Percentiles rank a stretch among this genome's conserved stretches.
Conservation (phyloP, 1,140 invertebrate species). For the Tetraneura akinire region DNA sequence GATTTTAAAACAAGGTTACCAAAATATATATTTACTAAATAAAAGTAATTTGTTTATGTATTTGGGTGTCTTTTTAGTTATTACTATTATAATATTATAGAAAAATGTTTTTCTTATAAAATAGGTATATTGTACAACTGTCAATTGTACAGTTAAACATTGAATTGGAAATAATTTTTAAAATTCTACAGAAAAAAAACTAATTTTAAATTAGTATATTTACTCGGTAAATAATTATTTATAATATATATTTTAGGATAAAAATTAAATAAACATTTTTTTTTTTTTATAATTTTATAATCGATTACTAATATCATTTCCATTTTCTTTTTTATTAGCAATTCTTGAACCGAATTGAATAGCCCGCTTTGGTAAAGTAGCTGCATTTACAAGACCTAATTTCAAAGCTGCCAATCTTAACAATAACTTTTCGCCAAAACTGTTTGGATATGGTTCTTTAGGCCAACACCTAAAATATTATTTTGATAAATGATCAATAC, state of each 20-base stretch:
- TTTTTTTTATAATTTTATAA: constrained; percentile 54
- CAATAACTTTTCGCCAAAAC: constrained; percentile 92
- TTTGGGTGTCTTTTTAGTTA: too few relatives aligned
- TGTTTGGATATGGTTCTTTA: constrained; percentile 60
- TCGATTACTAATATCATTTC: constrained; percentile 69
- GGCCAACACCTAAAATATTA: constrained; percentile 44
- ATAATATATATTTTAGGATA: neutral
- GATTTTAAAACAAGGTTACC: too few relatives aligned
- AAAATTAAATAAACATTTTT: constrained; percentile 5
- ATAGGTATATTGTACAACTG: too few relatives aligned
- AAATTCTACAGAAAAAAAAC: neutral
- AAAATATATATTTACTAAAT: too few relatives aligned
- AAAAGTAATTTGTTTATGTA: too few relatives aligned
- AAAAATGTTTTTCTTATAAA: too few relatives aligned
- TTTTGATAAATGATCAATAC: neutral
- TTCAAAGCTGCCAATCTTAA: constrained; percentile 76
- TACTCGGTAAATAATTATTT: neutral
- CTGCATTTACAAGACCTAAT: constrained; percentile 70
- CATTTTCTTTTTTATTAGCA: constrained; percentile 90
- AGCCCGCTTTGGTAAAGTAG: constrained; percentile 82
- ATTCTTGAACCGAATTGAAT: constrained; percentile 98
- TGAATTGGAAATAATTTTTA: too few relatives aligned
- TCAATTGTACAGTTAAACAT: too few relatives aligned
- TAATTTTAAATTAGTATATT: neutral
- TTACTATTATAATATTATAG: too few relatives aligned